A percentile compares a stretch with the other conserved stretches of the same genome.
Evolutionary conservation across 2,888 invertebrate genomes (phyloP).

Genomic region (Melieria picta): DNA sequence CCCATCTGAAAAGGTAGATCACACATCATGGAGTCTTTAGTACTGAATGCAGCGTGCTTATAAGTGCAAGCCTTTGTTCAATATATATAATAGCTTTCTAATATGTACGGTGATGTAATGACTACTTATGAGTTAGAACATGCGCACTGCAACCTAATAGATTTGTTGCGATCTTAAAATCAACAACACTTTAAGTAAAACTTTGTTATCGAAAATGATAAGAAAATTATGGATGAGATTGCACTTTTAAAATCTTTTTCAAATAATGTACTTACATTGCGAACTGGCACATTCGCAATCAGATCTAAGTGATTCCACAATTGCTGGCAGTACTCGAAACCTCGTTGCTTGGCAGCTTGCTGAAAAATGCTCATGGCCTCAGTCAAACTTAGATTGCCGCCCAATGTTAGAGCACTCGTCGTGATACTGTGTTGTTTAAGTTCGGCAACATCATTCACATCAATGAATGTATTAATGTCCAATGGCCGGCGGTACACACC

Average conservation of each 20-base stretch:
- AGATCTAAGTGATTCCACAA: constrained; percentile 71
- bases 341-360: constrained; percentile 60
- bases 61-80: too few relatives aligned
- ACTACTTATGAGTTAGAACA: too few relatives aligned
- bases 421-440: constrained; percentile 66
- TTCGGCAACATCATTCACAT: constrained; percentile 71
- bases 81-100: too few relatives aligned
- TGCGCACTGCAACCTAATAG: too few relatives aligned
- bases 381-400: constrained; percentile 68
- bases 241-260: constrained; percentile 2
- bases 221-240: not conserved
- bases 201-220: too few relatives aligned
- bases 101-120: too few relatives aligned
- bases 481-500: constrained; percentile 68
- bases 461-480: constrained; percentile 70
- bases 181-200: too few relatives aligned
- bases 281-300: constrained; percentile 74
- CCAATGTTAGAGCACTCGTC: constrained; percentile 50
- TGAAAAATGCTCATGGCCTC: constrained; percentile 68
- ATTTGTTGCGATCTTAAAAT: too few relatives aligned
- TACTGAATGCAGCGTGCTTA: too few relatives aligned
- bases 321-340: constrained; percentile 69
- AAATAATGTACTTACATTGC: constrained; percentile 71
- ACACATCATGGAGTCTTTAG: not conserved
- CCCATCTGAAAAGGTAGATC: constrained; percentile 67